Conservation (phyloP, 2,888 invertebrate genomes). For the Seira sanloemensis region DNA sequence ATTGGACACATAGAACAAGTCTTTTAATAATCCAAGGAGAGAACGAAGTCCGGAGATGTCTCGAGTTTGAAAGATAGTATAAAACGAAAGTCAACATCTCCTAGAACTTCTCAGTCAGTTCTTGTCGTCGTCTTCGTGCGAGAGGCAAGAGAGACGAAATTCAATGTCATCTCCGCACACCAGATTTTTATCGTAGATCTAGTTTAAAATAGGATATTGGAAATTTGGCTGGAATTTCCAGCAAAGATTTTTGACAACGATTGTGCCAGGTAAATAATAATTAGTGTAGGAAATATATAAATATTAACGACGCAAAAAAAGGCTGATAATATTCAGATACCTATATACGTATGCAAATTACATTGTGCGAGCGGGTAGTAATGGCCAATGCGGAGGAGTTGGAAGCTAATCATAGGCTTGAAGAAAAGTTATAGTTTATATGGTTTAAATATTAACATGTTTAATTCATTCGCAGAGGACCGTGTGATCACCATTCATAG, state of each 20-base stretch:
- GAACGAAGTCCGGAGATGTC: background rate
- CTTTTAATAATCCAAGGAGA: no score
- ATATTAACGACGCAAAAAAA: background rate
- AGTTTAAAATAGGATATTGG: background rate
- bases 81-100: background rate
- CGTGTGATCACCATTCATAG: no score
- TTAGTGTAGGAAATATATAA: background rate
- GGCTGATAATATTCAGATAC: background rate
- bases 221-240: constrained; percentile 8
- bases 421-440: no score
- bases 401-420: no score
- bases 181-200: background rate
- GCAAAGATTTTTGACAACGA: background rate
- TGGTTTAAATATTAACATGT: no score
- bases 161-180: constrained; percentile 25
- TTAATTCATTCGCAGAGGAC: no score
- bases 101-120: constrained; percentile 42
- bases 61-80: background rate
- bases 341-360: no score
- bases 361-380: no score
- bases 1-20: no score
- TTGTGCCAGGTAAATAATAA: constrained; percentile 18
- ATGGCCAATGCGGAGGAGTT: no score
- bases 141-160: constrained; percentile 23
- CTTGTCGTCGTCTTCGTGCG: constrained; percentile 42